Conservation (phyloP, 2,113 vertebrate species). For the Mastomys natalensis region DNA sequence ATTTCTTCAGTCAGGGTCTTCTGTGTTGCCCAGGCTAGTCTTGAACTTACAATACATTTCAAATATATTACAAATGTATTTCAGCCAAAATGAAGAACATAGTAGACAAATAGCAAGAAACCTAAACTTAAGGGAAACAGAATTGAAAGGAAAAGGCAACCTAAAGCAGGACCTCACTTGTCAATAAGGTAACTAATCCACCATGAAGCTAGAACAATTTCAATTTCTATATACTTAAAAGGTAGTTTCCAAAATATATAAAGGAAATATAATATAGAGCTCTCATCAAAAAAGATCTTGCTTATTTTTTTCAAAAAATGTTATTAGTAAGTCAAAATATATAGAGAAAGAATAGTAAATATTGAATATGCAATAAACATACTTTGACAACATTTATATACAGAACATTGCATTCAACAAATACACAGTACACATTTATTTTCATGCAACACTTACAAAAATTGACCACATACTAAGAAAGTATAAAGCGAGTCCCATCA, state of each 20-base stretch:
- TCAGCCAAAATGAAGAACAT: slow-evolving; percentile 49
- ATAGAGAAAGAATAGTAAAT: neutral
- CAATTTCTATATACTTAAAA: slow-evolving; percentile 15
- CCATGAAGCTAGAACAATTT: slow-evolving; percentile 33
- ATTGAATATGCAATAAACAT: slow-evolving; percentile 4
- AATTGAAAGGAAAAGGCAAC: slow-evolving; percentile 44
- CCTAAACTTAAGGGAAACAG: slow-evolving; percentile 34
- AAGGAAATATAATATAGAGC: slow-evolving; percentile 28
- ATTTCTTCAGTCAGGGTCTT: neutral
- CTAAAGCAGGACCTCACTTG: slow-evolving; percentile 37
- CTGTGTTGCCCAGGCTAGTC: neutral
- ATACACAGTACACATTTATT: neutral
- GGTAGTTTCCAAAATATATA: slow-evolving; percentile 47
- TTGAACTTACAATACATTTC: neutral
- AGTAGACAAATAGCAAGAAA: neutral
- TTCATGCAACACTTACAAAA: slow-evolving; percentile 6
- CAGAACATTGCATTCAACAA: neutral
- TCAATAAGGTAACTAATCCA: neutral
- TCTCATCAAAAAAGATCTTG: neutral
- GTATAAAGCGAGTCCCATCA: slow-evolving; percentile 41
- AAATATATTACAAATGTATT: too few relatives aligned
- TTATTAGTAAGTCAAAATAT: neutral
- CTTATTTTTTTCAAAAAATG: slow-evolving; percentile 50
- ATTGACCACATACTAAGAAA: slow-evolving; percentile 4
- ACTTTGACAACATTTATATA: slow-evolving; percentile 18